Base-by-base conservation (phyloP, 2,113 vertebrate species). In the Oceanodroma tethys region DNA sequence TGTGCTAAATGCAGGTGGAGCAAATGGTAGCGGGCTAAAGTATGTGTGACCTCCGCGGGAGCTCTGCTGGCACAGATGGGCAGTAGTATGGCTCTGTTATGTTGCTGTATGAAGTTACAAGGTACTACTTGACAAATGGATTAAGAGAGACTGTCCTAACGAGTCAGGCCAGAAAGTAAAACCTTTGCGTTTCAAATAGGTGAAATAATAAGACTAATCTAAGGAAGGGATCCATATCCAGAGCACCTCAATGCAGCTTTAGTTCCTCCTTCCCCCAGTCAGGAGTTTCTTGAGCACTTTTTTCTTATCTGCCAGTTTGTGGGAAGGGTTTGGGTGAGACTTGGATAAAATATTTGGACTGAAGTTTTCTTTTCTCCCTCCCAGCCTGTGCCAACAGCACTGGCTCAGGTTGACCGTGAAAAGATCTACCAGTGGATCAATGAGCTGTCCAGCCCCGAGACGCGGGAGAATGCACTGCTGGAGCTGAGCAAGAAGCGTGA, bases 371-470 rank as follows among this genome's bases (percentile, higher is more conserved):
- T 94, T 52, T 97, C 45, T 91, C 58, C 76, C 26, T 93, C 90
- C 15, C 90, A 99, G 99, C 99, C 99, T 95, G 99, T 99, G 97
- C 99, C 99, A 90, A 99, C 99, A 74, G 99, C 99, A 9, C 98
- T 99, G 98, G 99, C 99, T 60, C 99, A 99, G 93, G 99, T 99
- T 78, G 99, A 99, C 96, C 98, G 99, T 22, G 99, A 99, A 90
- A 99, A 99, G 98, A 99, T 99, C 96, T 99, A 99, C 95, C 99
- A 99, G 43, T 99, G 99, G 99, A 99, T 99, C 97, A 99, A 99
- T 48, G 99, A 99, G 97, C 96, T 99, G 67, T 99, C 99, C 56
- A 99, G 99, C 93, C 99, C 99, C 0, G 99, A 99, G 95, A 99
- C 99, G 1, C 98, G 99, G 63, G 99, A 99, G 95, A 99, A 99